phyloP scores from a whole-genome alignment of 2,888 invertebrate genomes.

The Empis stercorea region DNA sequence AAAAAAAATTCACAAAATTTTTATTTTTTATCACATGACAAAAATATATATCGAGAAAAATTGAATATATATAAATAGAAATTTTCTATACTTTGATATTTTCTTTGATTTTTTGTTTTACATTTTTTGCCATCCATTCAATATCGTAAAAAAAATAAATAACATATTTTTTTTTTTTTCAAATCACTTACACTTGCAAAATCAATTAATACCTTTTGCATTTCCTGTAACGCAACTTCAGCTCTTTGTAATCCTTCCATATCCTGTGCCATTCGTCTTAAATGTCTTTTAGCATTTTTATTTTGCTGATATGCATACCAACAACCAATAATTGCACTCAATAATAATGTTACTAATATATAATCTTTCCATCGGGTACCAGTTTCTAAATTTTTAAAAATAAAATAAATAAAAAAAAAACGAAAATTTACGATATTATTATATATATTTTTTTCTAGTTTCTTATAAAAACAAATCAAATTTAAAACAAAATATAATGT shows the following conservation, averaged over 20 bases:
- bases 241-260: slow-evolving; percentile 87
- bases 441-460: no score
- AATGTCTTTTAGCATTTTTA: slow-evolving; percentile 71
- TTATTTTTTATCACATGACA: no score
- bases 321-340: slow-evolving; percentile 75
- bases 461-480: slow-evolving; percentile 2
- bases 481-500: neutral
- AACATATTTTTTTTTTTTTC: no score
- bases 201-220: slow-evolving; percentile 48
- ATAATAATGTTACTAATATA: slow-evolving; percentile 65
- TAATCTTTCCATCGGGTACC: slow-evolving; percentile 81
- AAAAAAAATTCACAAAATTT: no score
- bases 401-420: slow-evolving; percentile 10
- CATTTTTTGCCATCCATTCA: no score
- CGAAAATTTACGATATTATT: neutral
- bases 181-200: no score
- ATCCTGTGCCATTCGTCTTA: slow-evolving; percentile 84
- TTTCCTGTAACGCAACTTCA: slow-evolving; percentile 71
- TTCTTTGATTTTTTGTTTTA: no score
- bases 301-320: slow-evolving; percentile 89
- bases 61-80: no score
- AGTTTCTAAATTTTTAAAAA: slow-evolving; percentile 56
- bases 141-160: no score
- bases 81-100: no score
- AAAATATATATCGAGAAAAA: no score